Evolutionary conservation across 1,140 invertebrate genomes (phyloP).

Genomic region (Palaemon carinicauda): DNA sequence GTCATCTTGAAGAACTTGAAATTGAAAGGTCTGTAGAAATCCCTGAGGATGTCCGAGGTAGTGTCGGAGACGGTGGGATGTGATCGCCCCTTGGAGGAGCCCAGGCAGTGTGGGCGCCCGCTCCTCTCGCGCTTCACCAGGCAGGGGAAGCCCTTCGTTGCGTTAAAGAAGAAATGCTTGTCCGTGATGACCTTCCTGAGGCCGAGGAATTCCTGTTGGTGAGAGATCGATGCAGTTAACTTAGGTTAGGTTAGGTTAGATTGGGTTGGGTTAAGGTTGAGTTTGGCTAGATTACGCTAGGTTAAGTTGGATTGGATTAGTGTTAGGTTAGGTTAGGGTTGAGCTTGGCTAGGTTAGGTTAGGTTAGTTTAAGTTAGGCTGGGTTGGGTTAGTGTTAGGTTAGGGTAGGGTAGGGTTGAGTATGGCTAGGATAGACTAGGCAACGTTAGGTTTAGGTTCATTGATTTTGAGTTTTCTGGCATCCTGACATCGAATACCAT

Average conservation of each 20-base stretch:
- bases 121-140: slow-evolving; percentile 75
- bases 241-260: too few relatives aligned
- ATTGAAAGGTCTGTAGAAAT: slow-evolving; percentile 93
- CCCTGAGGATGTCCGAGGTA: slow-evolving; percentile 77
- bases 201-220: slow-evolving; percentile 81
- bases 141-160: slow-evolving; percentile 93
- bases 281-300: too few relatives aligned
- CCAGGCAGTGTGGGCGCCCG: slow-evolving; percentile 81
- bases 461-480: too few relatives aligned
- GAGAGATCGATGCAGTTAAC: background rate
- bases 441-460: too few relatives aligned
- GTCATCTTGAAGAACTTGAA: slow-evolving; percentile 89
- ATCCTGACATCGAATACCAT: too few relatives aligned
- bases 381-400: too few relatives aligned
- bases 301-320: too few relatives aligned
- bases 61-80: slow-evolving; percentile 83
- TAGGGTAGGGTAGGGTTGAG: background rate
- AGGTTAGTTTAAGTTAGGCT: too few relatives aligned
- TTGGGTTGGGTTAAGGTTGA: too few relatives aligned
- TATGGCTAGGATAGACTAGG: too few relatives aligned
- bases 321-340: too few relatives aligned
- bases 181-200: slow-evolving; percentile 85
- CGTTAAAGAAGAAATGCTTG: slow-evolving; percentile 93
- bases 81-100: slow-evolving; percentile 91
- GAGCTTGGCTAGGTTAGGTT: too few relatives aligned